Evolutionary conservation across 2,797 vertebrate genomes (phyloP).

Genomic region (Scleropages formosus): DNA sequence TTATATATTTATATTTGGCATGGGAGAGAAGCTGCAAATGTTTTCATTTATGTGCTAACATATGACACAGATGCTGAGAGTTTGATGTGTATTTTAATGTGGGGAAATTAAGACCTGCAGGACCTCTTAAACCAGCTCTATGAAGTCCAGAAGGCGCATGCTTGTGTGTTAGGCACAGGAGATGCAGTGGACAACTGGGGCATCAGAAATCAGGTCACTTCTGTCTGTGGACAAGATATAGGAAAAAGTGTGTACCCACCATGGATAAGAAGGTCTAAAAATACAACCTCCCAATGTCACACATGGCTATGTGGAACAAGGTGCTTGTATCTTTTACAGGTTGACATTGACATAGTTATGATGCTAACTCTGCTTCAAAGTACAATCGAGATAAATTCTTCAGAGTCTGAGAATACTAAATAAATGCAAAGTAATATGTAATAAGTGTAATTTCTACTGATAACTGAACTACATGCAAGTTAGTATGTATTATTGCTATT

Average conservation of each 20-base stretch:
- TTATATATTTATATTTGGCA: neutral
- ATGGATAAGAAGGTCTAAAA: conserved; percentile 70
- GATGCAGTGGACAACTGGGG: conserved; percentile 62
- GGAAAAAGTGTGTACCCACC: conserved; percentile 55
- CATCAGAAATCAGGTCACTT: conserved; percentile 70
- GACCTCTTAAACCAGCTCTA: conserved; percentile 13
- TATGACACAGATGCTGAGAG: conserved; percentile 21
- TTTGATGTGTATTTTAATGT: conserved; percentile 18
- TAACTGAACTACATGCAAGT: neutral
- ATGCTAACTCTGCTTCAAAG: conserved; percentile 53
- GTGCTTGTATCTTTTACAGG: conserved; percentile 52
- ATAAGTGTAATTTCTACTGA: neutral
- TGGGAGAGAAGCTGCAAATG: neutral
- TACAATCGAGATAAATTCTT: conserved; percentile 37
- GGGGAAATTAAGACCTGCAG: conserved; percentile 10
- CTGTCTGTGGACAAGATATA: conserved; percentile 57
- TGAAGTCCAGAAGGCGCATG: conserved; percentile 18
- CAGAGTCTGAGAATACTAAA: neutral
- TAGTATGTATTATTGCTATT: neutral
- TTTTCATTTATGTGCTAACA: conserved; percentile 6
- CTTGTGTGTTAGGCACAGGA: conserved; percentile 7
- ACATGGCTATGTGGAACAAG: conserved; percentile 47
- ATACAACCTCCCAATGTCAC: conserved; percentile 72
- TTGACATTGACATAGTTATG: conserved; percentile 72
- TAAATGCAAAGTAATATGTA: neutral